Percentiles rank a stretch among this genome's conserved stretches.
Conservation (phyloP, 2,113 vertebrate species). For the Antennarius striatus region DNA sequence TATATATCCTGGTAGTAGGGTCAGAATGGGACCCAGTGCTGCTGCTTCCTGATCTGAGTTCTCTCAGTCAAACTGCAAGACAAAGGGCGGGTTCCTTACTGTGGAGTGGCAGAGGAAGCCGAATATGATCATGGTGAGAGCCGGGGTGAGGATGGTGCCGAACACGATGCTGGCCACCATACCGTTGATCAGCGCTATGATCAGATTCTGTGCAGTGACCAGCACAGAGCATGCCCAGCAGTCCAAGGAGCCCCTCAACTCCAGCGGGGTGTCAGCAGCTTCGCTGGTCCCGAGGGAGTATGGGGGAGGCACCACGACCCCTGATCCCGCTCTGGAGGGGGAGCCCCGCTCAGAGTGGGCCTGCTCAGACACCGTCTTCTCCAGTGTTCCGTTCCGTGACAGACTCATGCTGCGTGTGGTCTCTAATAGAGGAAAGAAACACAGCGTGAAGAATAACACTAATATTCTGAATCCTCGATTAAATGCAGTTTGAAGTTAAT, state of each 20-base stretch:
- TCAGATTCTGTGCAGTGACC: constrained; percentile 86
- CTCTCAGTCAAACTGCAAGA: neutral
- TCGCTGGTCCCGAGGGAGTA: constrained; percentile 71
- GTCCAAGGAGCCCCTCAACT: constrained; percentile 86
- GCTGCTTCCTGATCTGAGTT: too few species aligned
- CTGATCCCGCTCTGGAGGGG: constrained; percentile 61
- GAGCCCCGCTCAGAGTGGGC: constrained; percentile 51
- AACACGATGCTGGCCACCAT: constrained; percentile 79
- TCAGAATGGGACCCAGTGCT: too few species aligned
- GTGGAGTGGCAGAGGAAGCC: constrained; percentile 91
- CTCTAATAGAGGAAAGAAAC: constrained; percentile 13
- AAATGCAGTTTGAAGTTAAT: neutral
- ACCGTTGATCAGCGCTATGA: constrained; percentile 83
- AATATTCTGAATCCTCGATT: neutral
- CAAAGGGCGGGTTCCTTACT: constrained; percentile 62
- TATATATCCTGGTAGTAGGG: too few species aligned
- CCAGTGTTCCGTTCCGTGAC: constrained; percentile 74
- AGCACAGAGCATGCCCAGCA: constrained; percentile 93
- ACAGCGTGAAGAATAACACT: neutral
- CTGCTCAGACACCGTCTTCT: constrained; percentile 62
- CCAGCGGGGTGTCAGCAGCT: constrained; percentile 58
- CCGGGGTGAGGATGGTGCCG: constrained; percentile 83
- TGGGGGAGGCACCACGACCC: constrained; percentile 78
- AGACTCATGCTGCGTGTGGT: constrained; percentile 73
- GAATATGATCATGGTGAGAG: constrained; percentile 84